phyloP scores from a whole-genome alignment of 1,140 invertebrate species.

The Hestina assimilis region DNA sequence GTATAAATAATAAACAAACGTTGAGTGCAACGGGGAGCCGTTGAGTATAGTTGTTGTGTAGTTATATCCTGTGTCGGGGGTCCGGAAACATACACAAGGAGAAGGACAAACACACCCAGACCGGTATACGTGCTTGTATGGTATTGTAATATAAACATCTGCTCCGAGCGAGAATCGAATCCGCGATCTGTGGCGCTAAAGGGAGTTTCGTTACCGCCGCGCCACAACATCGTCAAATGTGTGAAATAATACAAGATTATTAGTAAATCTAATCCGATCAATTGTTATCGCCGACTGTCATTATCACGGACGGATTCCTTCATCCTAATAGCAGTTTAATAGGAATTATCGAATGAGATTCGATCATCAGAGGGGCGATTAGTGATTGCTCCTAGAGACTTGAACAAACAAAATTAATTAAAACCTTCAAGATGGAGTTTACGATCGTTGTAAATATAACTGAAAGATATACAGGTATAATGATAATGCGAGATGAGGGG shows the following conservation, averaged over 20 bases:
- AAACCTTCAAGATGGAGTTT: conserved; percentile 10
- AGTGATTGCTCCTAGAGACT: conserved; percentile 34
- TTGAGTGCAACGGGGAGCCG: no score
- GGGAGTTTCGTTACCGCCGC: no score
- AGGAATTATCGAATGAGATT: conserved; percentile 26
- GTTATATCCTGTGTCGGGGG: no score
- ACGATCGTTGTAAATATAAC: neutral
- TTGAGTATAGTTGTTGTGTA: no score
- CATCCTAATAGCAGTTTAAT: conserved; percentile 28
- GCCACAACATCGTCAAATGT: neutral
- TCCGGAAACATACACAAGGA: no score
- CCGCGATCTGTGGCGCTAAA: no score
- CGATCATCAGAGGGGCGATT: conserved; percentile 31
- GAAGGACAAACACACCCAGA: no score
- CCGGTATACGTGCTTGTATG: no score
- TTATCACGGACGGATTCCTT: conserved; percentile 1
- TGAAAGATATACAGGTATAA: neutral
- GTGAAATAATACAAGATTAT: neutral
- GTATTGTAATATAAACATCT: no score
- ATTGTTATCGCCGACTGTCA: neutral
- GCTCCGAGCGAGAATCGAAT: no score
- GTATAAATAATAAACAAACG: no score
- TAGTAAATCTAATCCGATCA: neutral
- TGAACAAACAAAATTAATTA: conserved; percentile 38
- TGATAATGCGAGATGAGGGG: neutral